A percentile compares a stretch with the other conserved stretches of the same genome.
phyloP scores from a whole-genome alignment of 2,113 vertebrate species.

The Notarius quadriscutis region DNA sequence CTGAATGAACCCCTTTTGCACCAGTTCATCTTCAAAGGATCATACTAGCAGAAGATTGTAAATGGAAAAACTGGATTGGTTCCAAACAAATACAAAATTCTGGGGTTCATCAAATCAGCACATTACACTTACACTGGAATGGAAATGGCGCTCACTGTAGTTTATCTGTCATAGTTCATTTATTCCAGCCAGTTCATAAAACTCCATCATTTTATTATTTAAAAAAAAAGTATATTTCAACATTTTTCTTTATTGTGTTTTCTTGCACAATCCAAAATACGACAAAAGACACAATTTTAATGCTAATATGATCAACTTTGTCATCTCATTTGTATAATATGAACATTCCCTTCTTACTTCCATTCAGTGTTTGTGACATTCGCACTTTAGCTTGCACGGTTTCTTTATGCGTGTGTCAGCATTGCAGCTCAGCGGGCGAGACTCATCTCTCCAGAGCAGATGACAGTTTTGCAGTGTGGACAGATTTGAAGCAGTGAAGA shows the following conservation, averaged over 20 bases:
- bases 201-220: not conserved
- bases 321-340: conserved; percentile 24
- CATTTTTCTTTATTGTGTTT: conserved; percentile 44
- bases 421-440: not conserved
- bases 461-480: conserved; percentile 38
- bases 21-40: not conserved
- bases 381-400: not conserved
- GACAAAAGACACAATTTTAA: conserved; percentile 26
- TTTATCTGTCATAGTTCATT: not conserved
- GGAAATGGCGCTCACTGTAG: not conserved
- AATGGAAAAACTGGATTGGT: not conserved
- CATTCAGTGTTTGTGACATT: conserved; percentile 17
- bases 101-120: too few species aligned
- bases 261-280: conserved; percentile 38
- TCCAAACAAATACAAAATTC: not conserved
- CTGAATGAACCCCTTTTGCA: not conserved
- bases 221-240: conserved; percentile 15
- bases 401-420: conserved; percentile 9
- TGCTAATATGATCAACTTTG: conserved; percentile 25
- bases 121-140: not conserved
- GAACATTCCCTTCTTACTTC: not conserved
- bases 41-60: not conserved
- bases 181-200: not conserved
- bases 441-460: conserved; percentile 1
- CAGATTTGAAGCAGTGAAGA: conserved; percentile 20